Evolutionary conservation across 2,113 vertebrate species (phyloP).

Genomic region (Pteropus alecto): DNA sequence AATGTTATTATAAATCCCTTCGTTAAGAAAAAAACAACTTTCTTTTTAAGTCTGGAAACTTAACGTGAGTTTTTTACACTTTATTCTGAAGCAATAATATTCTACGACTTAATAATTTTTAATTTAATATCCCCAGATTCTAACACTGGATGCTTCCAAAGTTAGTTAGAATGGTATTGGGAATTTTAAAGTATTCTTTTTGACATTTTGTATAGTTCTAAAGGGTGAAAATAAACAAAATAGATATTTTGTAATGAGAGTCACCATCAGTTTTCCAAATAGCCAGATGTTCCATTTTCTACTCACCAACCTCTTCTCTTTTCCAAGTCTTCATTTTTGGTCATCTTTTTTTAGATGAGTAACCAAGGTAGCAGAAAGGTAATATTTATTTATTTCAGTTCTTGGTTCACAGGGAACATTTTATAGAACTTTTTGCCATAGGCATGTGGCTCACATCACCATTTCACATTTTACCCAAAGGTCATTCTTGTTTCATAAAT

Average conservation of each 20-base stretch:
- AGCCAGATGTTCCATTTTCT: not conserved
- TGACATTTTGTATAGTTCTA: not conserved
- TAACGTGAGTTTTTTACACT: not conserved
- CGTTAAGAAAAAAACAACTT: not conserved
- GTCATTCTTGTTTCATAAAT: conserved; percentile 22
- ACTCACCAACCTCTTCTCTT: not conserved
- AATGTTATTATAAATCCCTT: not conserved
- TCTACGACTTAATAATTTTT: not conserved
- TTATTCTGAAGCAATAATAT: not conserved
- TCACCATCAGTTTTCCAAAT: not conserved
- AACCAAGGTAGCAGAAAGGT: not conserved
- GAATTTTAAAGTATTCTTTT: not conserved
- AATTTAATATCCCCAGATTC: not conserved
- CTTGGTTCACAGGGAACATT: not conserved
- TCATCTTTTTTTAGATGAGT: not conserved
- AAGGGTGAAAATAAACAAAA: not conserved
- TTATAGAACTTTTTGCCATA: not conserved
- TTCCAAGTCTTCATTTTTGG: not conserved
- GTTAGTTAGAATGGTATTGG: not conserved
- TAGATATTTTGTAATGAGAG: not conserved
- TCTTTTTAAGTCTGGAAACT: not conserved
- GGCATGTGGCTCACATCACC: not conserved
- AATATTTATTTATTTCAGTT: not conserved
- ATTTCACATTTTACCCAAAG: not conserved
- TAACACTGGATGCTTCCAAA: not conserved